phyloP scores from a whole-genome alignment of 2,888 invertebrate species.

The Catotricha subobsoleta region DNA sequence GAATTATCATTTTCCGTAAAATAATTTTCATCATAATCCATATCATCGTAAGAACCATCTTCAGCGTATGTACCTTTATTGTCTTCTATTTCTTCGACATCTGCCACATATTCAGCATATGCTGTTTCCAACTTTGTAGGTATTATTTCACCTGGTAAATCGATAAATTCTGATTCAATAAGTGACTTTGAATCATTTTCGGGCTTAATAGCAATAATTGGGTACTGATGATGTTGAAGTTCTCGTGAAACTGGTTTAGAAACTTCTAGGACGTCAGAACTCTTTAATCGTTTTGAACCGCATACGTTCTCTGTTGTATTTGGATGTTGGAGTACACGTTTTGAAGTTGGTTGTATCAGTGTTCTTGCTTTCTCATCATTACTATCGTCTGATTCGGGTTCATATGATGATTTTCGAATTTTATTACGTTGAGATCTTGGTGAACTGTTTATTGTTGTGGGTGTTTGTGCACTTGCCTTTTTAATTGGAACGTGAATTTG shows the following conservation, averaged over 20 bases:
- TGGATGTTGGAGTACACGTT: constrained; percentile 33
- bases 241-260: constrained; percentile 35
- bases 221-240: constrained; percentile 36
- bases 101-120: constrained; percentile 41
- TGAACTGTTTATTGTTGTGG: constrained; percentile 14
- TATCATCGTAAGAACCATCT: constrained; percentile 46
- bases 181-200: constrained; percentile 14
- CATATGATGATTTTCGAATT: constrained; percentile 26
- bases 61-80: constrained; percentile 45
- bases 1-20: constrained; percentile 30
- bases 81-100: constrained; percentile 42
- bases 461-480: constrained; percentile 45
- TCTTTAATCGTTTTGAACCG: constrained; percentile 24
- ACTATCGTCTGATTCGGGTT: constrained; percentile 45
- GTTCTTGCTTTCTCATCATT: constrained; percentile 39
- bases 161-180: constrained; percentile 29
- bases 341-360: constrained; percentile 20
- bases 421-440: constrained; percentile 20
- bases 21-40: constrained; percentile 33
- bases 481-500: constrained; percentile 28
- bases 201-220: constrained; percentile 34
- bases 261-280: constrained; percentile 34
- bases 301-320: constrained; percentile 31
- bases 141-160: constrained; percentile 29
- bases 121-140: constrained; percentile 50